A percentile compares a stretch with the other conserved stretches of the same genome.
phyloP scores from a whole-genome alignment of 2,797 vertebrate genomes.

The Chaetodon trifasciatus region DNA sequence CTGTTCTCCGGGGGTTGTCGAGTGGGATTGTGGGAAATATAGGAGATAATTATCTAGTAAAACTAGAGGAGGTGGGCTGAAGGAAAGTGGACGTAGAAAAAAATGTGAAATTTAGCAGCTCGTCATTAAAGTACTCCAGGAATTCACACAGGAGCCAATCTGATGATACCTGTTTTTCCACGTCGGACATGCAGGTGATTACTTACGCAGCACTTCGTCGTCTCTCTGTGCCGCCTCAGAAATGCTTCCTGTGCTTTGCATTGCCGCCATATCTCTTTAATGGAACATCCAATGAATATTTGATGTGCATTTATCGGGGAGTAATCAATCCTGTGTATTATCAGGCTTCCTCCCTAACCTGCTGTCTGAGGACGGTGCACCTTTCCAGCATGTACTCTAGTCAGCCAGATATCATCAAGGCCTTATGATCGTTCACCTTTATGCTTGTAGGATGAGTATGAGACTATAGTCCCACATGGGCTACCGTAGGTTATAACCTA shows the following conservation, averaged over 20 bases:
- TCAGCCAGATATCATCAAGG: neutral
- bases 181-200: slow-evolving; percentile 44
- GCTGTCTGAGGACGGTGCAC: slow-evolving; percentile 13
- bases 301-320: slow-evolving; percentile 63
- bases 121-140: slow-evolving; percentile 33
- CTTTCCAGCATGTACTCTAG: neutral
- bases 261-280: slow-evolving; percentile 54
- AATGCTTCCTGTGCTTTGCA: slow-evolving; percentile 39
- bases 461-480: neutral
- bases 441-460: slow-evolving; percentile 12
- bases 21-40: slow-evolving; percentile 74
- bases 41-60: slow-evolving; percentile 60
- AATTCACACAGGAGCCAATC: slow-evolving; percentile 31
- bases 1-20: slow-evolving; percentile 67
- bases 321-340: slow-evolving; percentile 59
- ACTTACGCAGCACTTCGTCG: slow-evolving; percentile 39
- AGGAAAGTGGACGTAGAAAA: slow-evolving; percentile 49
- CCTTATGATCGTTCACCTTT: neutral
- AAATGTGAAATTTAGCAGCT: slow-evolving; percentile 31
- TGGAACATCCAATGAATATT: slow-evolving; percentile 69
- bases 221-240: slow-evolving; percentile 7
- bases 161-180: slow-evolving; percentile 1
- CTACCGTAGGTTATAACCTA: neutral
- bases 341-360: slow-evolving; percentile 26
- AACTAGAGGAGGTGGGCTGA: slow-evolving; percentile 44